These are phyloP conservation scores for Harmothoe impar DNA, from an alignment of 2,888 invertebrate species.

Conservation along the genomic window DNA sequence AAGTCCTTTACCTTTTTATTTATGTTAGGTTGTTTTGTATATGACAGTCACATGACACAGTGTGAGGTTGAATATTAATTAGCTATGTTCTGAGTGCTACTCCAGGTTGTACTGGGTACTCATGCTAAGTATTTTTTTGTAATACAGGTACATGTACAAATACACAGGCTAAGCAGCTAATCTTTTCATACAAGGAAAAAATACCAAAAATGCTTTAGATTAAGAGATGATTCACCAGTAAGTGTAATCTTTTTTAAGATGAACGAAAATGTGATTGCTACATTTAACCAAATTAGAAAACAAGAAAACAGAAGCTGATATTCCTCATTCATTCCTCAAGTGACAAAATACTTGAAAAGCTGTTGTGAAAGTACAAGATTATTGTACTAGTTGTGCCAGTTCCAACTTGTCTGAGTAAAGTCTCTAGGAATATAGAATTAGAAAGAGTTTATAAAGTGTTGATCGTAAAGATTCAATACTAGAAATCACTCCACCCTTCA, in stretches of 20 bases:
- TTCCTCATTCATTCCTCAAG: neutral
- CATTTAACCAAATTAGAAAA: neutral
- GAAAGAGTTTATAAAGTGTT: no score
- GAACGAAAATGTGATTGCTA: neutral
- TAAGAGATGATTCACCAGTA: no score
- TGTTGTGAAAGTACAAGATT: neutral
- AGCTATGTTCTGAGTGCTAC: neutral
- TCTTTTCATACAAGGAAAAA: no score
- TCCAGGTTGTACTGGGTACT: neutral
- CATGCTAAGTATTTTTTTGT: neutral
- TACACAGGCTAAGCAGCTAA: no score
- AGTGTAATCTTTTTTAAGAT: neutral
- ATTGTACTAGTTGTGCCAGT: neutral
- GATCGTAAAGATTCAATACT: no score
- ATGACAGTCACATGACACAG: no score
- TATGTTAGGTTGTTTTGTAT: no score
- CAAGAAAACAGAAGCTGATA: neutral
- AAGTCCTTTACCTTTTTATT: no score
- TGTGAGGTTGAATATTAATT: neutral
- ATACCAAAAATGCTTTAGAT: no score
- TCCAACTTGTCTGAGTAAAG: neutral
- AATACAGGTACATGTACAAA: no score
- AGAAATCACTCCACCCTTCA: neutral
- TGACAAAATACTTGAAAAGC: slow-evolving; percentile 36
- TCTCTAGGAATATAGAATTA: no score